Conservation (phyloP, 2,113 vertebrate species). For the Carassius auratus region DNA sequence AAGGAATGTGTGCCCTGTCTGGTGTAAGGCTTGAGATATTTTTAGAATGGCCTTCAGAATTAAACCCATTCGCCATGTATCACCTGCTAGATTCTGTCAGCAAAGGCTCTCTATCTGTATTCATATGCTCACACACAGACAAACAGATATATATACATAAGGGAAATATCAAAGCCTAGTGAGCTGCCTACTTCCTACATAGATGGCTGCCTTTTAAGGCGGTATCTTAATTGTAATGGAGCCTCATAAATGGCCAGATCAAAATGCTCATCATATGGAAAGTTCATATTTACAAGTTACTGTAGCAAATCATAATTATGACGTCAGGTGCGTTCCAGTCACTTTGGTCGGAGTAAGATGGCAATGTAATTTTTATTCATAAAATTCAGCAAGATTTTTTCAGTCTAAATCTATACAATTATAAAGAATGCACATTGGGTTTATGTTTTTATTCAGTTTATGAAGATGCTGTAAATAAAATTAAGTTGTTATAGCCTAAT, state of each 20-base stretch:
- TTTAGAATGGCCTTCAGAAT: constrained; percentile 61
- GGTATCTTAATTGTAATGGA: neutral
- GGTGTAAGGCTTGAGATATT: constrained; percentile 58
- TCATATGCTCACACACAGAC: constrained; percentile 3
- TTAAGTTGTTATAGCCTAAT: no score
- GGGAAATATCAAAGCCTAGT: neutral
- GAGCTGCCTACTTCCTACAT: neutral
- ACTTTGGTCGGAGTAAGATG: no score
- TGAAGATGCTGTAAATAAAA: no score
- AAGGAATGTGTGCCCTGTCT: constrained; percentile 41
- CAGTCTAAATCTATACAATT: no score
- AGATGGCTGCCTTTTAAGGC: neutral
- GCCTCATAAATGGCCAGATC: neutral
- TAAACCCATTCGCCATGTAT: constrained; percentile 55
- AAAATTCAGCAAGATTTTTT: no score
- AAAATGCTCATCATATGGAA: neutral
- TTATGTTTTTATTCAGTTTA: no score
- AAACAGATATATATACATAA: neutral
- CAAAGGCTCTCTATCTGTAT: constrained; percentile 7
- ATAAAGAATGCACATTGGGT: no score
- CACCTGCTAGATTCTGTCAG: constrained; percentile 61
- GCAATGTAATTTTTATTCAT: no score
- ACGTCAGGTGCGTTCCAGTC: no score
- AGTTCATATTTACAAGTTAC: no score
- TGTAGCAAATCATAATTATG: no score